Percentiles rank a stretch among this genome's conserved stretches.
phyloP scores from a whole-genome alignment of 1,140 invertebrate species.

The Temnothorax longispinosus region DNA sequence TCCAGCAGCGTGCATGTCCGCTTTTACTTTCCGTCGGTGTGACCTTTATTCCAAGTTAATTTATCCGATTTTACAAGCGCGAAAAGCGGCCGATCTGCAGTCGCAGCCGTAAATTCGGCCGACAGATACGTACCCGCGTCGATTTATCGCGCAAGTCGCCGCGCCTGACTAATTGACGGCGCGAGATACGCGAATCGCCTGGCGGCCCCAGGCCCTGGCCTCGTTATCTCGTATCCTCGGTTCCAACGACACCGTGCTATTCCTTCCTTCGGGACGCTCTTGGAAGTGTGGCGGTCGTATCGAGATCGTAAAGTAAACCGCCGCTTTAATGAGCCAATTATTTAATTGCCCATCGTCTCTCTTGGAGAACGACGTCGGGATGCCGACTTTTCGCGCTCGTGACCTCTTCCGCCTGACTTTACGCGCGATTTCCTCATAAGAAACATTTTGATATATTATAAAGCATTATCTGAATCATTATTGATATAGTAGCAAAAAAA shows the following conservation, averaged over 20 bases:
- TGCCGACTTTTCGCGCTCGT: neutral
- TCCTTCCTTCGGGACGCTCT: conserved; percentile 30
- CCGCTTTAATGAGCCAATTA: conserved; percentile 77
- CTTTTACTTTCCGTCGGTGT: neutral
- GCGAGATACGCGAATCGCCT: conserved; percentile 69
- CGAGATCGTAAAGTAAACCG: conserved; percentile 66
- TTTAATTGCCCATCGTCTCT: conserved; percentile 71
- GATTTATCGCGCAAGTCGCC: conserved; percentile 74
- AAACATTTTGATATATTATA: neutral
- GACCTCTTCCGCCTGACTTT: neutral
- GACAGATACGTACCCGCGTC: neutral
- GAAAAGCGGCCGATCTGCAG: neutral
- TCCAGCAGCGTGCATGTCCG: neutral
- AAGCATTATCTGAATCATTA: neutral
- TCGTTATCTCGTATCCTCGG: conserved; percentile 42
- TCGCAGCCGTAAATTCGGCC: conserved; percentile 53
- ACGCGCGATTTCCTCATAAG: conserved; percentile 1
- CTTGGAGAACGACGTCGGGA: neutral
- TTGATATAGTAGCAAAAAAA: neutral
- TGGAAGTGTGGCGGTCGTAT: conserved; percentile 28
- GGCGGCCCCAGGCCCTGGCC: conserved; percentile 29
- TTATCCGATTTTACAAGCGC: neutral
- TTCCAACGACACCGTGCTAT: conserved; percentile 10
- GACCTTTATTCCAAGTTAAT: neutral
- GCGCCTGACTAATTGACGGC: conserved; percentile 78